Base-by-base conservation (phyloP, 2,113 vertebrate genomes). In the Hippocampus guttulatus region DNA sequence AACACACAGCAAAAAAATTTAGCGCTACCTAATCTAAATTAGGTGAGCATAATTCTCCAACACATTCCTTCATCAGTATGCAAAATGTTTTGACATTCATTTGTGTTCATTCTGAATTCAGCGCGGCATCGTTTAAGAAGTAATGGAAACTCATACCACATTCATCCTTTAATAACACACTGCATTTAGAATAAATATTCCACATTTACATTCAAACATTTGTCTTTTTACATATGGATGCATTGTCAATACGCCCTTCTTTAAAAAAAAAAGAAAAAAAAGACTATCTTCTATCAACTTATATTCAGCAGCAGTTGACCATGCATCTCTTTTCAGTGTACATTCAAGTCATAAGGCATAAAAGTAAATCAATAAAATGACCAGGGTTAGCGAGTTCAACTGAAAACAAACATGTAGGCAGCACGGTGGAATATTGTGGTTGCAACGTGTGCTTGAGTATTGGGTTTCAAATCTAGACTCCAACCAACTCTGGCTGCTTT, bases 151-250 rank as follows among this genome's bases (percentile, higher is more conserved):
- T 43, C 61, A 25, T 18, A 64, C 65, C 15, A 43, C 65, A 55
- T 52, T 63, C 68, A 8, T 70, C 9, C 45, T 62, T 60, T 7
- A 70, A 75, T 78, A 79, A 60, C 76, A 76, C 67, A 88, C 80
- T 71, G 79, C 75, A 82, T 84, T 88, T 82, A 84, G 69, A 88
- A 87, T 75, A 81, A 84, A 85, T 80, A 81, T 11, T 76, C 38
- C 85, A 81, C 74, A 87, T 65, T 85, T 84, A 84, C 67, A 84
- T 74, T 78, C 68, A 77, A 67, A 54, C 78, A 25, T 45, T 33
- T 68, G 52, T 85, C 76, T 78, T 74, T 86, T 80, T 81, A 85
- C 71, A 84, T 14, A 68, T 33, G 69, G 78, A 82, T 87, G 71
- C 73, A 73, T 79, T 1, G 0, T 62, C 81, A 83, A 85, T 76